These are phyloP conservation scores for Leuciscus idus DNA, from an alignment of 2,113 vertebrate species.

Conservation along the genomic window DNA sequence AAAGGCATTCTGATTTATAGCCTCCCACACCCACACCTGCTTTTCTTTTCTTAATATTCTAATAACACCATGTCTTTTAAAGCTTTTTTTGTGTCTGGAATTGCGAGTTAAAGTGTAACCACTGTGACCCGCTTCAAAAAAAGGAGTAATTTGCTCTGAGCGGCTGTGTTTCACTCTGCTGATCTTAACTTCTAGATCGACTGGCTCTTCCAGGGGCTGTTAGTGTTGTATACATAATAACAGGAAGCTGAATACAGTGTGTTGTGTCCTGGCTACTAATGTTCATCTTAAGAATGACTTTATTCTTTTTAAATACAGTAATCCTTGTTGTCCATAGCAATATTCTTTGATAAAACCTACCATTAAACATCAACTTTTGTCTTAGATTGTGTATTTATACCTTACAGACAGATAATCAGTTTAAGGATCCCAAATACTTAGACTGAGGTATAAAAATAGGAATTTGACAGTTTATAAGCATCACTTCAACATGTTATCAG, in stretches of 20 bases:
- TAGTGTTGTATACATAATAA: neutral
- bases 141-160: neutral
- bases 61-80: neutral
- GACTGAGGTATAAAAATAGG: neutral
- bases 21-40: neutral
- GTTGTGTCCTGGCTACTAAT: neutral
- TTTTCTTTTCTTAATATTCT: neutral
- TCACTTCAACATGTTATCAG: neutral
- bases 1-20: neutral
- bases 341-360: neutral
- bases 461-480: neutral
- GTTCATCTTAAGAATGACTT: neutral
- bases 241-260: neutral
- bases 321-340: neutral
- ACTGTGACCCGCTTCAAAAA: neutral
- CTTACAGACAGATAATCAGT: neutral
- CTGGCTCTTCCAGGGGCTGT: neutral
- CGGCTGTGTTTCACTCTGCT: neutral
- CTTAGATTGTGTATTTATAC: neutral
- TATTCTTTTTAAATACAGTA: neutral
- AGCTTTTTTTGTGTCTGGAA: neutral
- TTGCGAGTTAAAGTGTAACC: slow-evolving; percentile 32
- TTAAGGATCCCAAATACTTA: neutral
- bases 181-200: neutral
- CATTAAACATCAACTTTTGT: neutral